Base-by-base conservation (phyloP, 2,113 vertebrate genomes). In the Arothron firmamentum region DNA sequence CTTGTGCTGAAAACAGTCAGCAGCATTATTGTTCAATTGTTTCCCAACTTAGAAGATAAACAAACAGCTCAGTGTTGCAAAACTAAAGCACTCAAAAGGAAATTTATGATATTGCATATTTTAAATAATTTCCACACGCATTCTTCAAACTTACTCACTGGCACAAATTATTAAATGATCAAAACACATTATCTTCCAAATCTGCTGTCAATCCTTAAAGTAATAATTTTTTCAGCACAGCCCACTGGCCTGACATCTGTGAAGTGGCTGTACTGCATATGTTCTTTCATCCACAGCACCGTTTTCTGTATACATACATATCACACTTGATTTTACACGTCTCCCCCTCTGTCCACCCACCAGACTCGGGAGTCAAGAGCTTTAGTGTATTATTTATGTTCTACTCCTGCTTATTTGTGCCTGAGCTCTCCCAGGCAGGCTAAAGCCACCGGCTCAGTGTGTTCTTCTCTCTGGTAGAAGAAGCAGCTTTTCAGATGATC, bases 401-500 rank as follows among this genome's bases (percentile, higher is more conserved):
- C 66, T 31, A 43, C 57, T 38, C 21, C 49, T 52, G 50, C 62
- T 9, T 48, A 21, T 49, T 75, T 73, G 64, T 87, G 80, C 14
- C 12, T 82, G 62, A 87, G 68, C 42, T 90, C 90, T 1, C 65
- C 70, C 85, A 96, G 88, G 80, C 93, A 90, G 9, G 86, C 72
- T 70, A 98, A 87, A 56, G 89, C 86, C 77, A 95, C 81, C 0
- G 93, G 94, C n/a, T 94, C 91, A 0, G 46, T 90, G 79, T 58
- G 92, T 28, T 46, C 83, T 68, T 94, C 91, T 23, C 74, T 89
- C 61, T 90, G 53, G 64, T 96, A 94, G 87, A 93, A 96, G 20
- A 92, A 90, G 78, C 95, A 98, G 64, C 69, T 63, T 83, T 92
- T 92, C 85, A 98, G 90, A 81, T 98, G 96, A 52, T 95, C 90